Evolutionary conservation across 2,888 invertebrate genomes (phyloP), one percentile per base, ranked within the genome.

Genomic region (Dasysyrphus tricinctus): DNA sequence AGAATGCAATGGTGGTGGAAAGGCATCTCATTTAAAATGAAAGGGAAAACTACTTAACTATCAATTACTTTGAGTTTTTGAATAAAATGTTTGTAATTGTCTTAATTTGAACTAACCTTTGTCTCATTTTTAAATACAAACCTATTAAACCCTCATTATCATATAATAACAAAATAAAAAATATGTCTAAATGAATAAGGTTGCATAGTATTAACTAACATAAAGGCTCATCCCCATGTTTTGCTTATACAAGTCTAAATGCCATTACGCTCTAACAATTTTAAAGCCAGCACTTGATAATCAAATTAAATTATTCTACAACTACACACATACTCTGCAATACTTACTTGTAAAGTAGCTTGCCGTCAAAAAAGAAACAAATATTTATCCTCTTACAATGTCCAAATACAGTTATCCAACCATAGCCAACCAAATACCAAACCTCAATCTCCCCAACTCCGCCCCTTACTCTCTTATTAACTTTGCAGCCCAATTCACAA

Each of bases 281-380:
- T 70, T 47, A 54, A 61, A 83, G 19, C 74, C 74, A 79, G 42
- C 61, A 74, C 74, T 83, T 63, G 74, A 74, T 69, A 79, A 80
- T 80, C 76, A 85, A 85, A 85, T 85, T 85, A 69, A 80, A 85
- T 85, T 80, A 80, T 24, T 24, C 24, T 24, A 2, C 24, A 84
- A 72, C 57, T 61, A 56, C 74, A 72, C 84, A 84, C 70, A n/a
- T n/a, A 80, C 24, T 24, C 29, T 76, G 73, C 6, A n/a, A 63
- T 24, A 70, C 70, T 24, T 75, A 56, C 74, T 70, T 79, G 11
- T 24, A 24, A 2, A 49, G 49, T 29, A 29, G 12, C 24, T 7
- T 39, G n/a, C 24, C 14, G 34, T 54, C 54, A 39, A 54, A 11
- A n/a, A 69, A 80, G 72, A 72, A 74, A 65, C 75, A 80, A 84